Base-by-base conservation (phyloP, 2,113 vertebrate species). In the Sphaerodactylus townsendi region DNA sequence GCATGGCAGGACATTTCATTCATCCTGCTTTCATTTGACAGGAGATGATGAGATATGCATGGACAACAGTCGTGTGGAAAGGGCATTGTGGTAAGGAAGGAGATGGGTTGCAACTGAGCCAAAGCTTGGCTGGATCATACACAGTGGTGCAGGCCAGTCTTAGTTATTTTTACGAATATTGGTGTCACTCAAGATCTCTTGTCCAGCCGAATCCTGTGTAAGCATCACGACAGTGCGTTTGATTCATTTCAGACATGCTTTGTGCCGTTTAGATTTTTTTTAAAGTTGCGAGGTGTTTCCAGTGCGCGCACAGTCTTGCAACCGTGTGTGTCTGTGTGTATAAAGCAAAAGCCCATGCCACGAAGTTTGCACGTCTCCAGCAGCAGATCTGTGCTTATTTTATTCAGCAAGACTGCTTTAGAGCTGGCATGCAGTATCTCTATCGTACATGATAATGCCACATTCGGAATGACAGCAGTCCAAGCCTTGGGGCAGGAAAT, bases 381-480 rank as follows among this genome's bases (percentile, higher is more conserved):
- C 88, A 93, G 87, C 86, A 89, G 88, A 95, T 95, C 91, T 93
- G 37, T 93, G 88, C 93, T 95, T 96, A 93, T 87, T 93, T 92
- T 93, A 96, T 96, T 96, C 90, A 93, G 92, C 77, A 90, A 82
- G 94, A 92, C 89, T 95, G 89, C 84, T 90, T 92, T 65, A 91
- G 90, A 92, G 86, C 71, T 88, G 91, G 87, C 81, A 9, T 86
- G 89, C 89, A 83, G 88, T 94, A 69, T 95, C 88, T 92, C 85
- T 86, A 35, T 85, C 87, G 76, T 82, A 48, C 85, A 88, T 0
- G 41, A 90, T 89, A 95, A 94, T 91, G 89, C 86, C 89, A 90
- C 91, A 96, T 96, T 96, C 87, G 80, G 76, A 94, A 91, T 93
- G 96, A 95, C 95, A 96, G 93, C 84, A 46, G 90, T 82, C 91